Base-by-base conservation (phyloP, 2,888 invertebrate species). In the Sphinx pinastri region DNA sequence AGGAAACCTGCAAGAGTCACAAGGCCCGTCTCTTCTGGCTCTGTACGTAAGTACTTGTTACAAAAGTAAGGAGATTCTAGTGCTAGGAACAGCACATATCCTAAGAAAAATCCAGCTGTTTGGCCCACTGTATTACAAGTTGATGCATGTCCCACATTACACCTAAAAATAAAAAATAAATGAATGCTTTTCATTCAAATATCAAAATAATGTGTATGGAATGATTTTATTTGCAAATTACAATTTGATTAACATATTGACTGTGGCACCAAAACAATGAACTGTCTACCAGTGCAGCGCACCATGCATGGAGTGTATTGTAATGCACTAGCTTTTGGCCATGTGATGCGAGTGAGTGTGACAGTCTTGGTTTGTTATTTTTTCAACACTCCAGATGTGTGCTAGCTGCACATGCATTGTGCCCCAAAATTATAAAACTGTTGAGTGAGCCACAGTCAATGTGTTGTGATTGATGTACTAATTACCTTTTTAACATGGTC, bases 111-210 rank as follows among this genome's bases (percentile, higher is more conserved):
- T 0, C 99, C 99, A 54, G 99, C 98, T 0, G 99, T 99, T 94
- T 99, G 99, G 4, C 99, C 99, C 0, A 99, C 98, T 79, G 98
- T 98, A 86, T 99, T 99, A 86, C 99, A 99, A 0, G 99, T 99
- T 2, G 99, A 99, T 0, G 99, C 99, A 94, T 99, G 99, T 2
- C 98, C 99, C 6, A 99, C 99, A 93, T 99, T 99, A 80, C 96
- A 95, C 78, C 97, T 97, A 86, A 63, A 94, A 76, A 69, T 78
- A 73, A 77, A 70, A 68, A 75, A 59, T 25, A 25, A 25, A 2
- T 25, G 25, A 25, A 25, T 25, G 25, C 25, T 25, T n/a, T 25
- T 25, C 25, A 25, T 25, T 25, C 25, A 25, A 25, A 25, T 25
- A 25, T 25, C 25, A 25, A 25, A 25, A 25, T 25, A 2, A 25